These are phyloP conservation scores for Bombus soroeensis DNA, from an alignment of 1,140 invertebrate species.

Conservation along the genomic window DNA sequence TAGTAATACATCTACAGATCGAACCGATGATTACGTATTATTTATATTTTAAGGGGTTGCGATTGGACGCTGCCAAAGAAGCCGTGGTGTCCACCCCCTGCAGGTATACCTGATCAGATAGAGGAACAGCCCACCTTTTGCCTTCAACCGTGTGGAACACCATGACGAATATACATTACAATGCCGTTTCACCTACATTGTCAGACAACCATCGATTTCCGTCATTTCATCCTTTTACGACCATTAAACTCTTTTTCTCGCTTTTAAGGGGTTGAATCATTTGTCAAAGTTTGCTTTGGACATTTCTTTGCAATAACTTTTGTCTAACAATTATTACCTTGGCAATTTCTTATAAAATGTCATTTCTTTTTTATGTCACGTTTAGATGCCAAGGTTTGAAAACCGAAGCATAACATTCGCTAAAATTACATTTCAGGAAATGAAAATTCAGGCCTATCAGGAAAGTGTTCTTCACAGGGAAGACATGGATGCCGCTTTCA, in stretches of 20 bases:
- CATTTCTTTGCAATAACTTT: background rate
- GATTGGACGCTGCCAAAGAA: slow-evolving; percentile 63
- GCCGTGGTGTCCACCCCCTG: slow-evolving; percentile 67
- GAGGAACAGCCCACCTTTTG: slow-evolving; percentile 22
- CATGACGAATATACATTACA: slow-evolving; percentile 24
- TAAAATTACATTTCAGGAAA: background rate
- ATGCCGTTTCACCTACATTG: slow-evolving; percentile 25
- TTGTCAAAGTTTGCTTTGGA: background rate
- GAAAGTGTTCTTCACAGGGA: background rate
- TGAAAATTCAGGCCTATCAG: no score
- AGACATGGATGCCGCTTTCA: background rate
- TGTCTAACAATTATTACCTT: background rate
- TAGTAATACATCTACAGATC: slow-evolving; percentile 58
- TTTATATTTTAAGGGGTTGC: slow-evolving; percentile 77
- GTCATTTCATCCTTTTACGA: background rate
- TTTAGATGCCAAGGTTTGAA: background rate
- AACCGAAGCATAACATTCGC: background rate
- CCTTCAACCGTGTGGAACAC: slow-evolving; percentile 7
- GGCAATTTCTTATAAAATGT: background rate
- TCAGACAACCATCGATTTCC: background rate
- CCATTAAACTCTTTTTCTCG: background rate
- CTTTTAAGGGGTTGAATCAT: background rate
- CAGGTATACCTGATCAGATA: slow-evolving; percentile 73
- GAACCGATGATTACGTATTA: slow-evolving; percentile 66
- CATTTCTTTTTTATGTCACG: background rate